A percentile compares a stretch with the other conserved stretches of the same genome.
Evolutionary conservation across 2,888 invertebrate species (phyloP).

Genomic region (Globia sparganii): DNA sequence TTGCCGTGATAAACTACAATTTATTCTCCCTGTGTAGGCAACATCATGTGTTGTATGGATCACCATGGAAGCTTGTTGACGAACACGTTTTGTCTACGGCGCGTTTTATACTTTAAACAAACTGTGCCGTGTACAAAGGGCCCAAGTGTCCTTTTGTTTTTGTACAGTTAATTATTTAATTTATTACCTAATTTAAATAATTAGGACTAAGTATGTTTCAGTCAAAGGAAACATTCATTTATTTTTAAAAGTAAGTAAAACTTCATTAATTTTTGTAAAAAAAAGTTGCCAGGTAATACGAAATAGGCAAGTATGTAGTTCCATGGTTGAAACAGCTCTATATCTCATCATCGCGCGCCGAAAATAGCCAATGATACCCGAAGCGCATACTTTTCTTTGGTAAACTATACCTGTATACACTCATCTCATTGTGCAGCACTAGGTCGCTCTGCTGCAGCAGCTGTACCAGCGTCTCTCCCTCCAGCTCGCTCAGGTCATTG

Average conservation of each 20-base stretch:
- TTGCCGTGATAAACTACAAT: no score
- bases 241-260: not conserved
- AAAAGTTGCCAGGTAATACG: not conserved
- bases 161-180: not conserved
- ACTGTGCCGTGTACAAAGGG: no score
- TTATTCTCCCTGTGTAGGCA: no score
- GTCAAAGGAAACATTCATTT: not conserved
- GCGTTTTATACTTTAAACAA: no score
- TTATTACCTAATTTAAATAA: not conserved
- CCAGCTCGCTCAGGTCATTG: slow-evolving; percentile 94
- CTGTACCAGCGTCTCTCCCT: slow-evolving; percentile 93
- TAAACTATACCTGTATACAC: slow-evolving; percentile 91
- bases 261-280: not conserved
- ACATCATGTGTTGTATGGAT: no score
- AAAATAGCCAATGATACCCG: not conserved
- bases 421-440: slow-evolving; percentile 97
- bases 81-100: no score
- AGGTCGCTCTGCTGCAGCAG: slow-evolving; percentile 96
- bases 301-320: not conserved
- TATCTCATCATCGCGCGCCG: not conserved
- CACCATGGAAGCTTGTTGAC: no score
- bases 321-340: not conserved
- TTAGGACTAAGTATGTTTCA: not conserved
- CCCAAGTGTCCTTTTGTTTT: not conserved
- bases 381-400: not conserved